Base-by-base conservation (phyloP, 2,113 vertebrate species). In the Brachyhypopomus gauderio region DNA sequence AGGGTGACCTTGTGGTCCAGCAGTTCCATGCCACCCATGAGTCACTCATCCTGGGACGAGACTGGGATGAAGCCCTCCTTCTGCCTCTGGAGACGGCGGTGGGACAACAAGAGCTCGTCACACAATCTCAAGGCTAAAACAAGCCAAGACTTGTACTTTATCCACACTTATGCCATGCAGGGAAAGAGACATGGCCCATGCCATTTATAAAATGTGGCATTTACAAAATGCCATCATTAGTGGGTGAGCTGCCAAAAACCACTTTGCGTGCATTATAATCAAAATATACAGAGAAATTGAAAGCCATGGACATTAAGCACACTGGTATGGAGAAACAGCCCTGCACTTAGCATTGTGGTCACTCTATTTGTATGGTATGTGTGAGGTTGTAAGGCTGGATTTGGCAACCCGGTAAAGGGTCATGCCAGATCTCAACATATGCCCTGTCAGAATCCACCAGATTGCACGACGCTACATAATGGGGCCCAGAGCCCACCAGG, bases 1-100 rank as follows among this genome's bases (percentile, higher is more conserved):
- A 23, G 63, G 67, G 59, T 81, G 72, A 81, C 80, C 80, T 81
- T 81, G 80, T 81, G 72, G 36, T 45, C 62, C 64, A 34, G 20
- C 55, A 2, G 11, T 27, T 69, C 66, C 56, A 30, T 58, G 60
- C 22, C 63, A 60, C 55, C 41, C 72, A 27, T 70, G 48, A 75
- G 36, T 81, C 48, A 81, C n/a, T 75, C 72, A 56, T 59, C 63
- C 34, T 75, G 72, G 60, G 22, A 0, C 4, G 20, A 20, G 27
- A 41, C 72, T 66, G 27, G 48, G 48, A 55, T 19, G 20, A 80
- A 36, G 41, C 36, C 22, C n/a, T n/a, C n/a, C n/a, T n/a, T n/a
- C n/a, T n/a, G n/a, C n/a, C n/a, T n/a, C n/a, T n/a, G n/a, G n/a
- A n/a, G n/a, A n/a, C n/a, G n/a, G n/a, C n/a, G n/a, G n/a, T n/a